A percentile compares a stretch with the other conserved stretches of the same genome.
Conservation (phyloP, 2,113 vertebrate species). For the Coryphaenoides rupestris region DNA sequence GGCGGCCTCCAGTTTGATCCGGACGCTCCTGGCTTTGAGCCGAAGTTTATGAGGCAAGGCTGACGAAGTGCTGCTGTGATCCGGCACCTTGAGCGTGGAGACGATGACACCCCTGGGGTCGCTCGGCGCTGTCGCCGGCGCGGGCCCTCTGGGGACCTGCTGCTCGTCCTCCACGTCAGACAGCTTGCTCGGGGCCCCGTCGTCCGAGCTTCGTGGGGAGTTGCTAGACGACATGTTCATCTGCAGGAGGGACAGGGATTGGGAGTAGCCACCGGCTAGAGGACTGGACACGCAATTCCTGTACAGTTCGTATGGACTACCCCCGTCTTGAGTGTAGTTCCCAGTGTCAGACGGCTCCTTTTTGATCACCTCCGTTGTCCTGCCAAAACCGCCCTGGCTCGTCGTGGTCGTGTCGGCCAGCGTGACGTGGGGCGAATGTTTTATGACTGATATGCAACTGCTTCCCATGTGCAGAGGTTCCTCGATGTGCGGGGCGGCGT, state of each 20-base stretch:
- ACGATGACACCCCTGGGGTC: constrained; percentile 80
- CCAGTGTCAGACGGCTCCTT: constrained; percentile 81
- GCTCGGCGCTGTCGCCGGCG: constrained; percentile 72
- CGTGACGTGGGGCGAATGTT: constrained; percentile 86
- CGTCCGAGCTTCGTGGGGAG: constrained; percentile 89
- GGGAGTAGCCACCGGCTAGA: constrained; percentile 72
- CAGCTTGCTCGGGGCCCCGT: constrained; percentile 82
- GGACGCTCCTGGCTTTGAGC: constrained; percentile 88
- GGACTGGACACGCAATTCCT: constrained; percentile 75
- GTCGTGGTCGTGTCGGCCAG: constrained; percentile 68
- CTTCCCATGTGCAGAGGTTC: constrained; percentile 74
- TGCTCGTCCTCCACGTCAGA: constrained; percentile 95
- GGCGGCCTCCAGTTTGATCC: constrained; percentile 87
- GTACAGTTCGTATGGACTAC: constrained; percentile 79
- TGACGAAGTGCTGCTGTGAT: constrained; percentile 82
- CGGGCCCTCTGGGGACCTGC: constrained; percentile 89
- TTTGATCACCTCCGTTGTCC: constrained; percentile 79
- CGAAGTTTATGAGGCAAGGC: constrained; percentile 95
- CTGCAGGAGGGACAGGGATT: constrained; percentile 82
- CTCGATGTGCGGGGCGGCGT: constrained; percentile 41
- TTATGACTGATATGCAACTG: constrained; percentile 94
- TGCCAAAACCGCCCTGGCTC: constrained; percentile 66
- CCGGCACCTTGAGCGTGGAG: constrained; percentile 85
- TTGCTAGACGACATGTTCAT: constrained; percentile 83
- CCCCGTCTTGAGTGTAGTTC: constrained; percentile 72